Evolutionary conservation across 2,113 vertebrate species (phyloP).

Genomic region (Catharus minimus): DNA sequence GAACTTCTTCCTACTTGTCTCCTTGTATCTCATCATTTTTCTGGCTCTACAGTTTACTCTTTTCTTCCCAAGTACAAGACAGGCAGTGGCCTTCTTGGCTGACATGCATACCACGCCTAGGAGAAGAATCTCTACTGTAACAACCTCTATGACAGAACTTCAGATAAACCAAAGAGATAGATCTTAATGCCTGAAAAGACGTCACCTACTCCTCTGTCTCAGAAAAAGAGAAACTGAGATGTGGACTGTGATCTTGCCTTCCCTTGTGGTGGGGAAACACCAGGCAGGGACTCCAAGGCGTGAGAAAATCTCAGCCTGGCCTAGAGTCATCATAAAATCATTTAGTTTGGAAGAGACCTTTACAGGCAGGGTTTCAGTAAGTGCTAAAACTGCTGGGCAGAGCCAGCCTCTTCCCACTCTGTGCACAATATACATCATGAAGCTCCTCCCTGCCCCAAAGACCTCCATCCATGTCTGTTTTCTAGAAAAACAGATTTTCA

Average conservation of each 20-base stretch:
- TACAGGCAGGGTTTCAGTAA: background rate
- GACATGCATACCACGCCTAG: background rate
- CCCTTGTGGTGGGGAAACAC: background rate
- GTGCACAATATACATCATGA: rapidly evolving
- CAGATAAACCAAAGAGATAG: background rate
- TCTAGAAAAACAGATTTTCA: background rate
- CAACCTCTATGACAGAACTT: background rate
- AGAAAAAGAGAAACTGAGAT: background rate
- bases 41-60: background rate
- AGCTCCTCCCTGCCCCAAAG: background rate
- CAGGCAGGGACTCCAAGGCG: background rate
- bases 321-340: background rate
- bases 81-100: background rate
- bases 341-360: background rate
- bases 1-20: background rate
- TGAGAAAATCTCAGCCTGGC: background rate
- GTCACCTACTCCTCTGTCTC: background rate
- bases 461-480: background rate
- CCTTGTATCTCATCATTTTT: background rate
- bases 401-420: background rate
- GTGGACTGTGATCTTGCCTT: background rate
- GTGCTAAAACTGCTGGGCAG: background rate
- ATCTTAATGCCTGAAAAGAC: background rate
- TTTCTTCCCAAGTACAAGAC: background rate
- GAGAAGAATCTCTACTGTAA: background rate